Conservation (phyloP, 2,797 vertebrate genomes). For the Telmatherina bonti region DNA sequence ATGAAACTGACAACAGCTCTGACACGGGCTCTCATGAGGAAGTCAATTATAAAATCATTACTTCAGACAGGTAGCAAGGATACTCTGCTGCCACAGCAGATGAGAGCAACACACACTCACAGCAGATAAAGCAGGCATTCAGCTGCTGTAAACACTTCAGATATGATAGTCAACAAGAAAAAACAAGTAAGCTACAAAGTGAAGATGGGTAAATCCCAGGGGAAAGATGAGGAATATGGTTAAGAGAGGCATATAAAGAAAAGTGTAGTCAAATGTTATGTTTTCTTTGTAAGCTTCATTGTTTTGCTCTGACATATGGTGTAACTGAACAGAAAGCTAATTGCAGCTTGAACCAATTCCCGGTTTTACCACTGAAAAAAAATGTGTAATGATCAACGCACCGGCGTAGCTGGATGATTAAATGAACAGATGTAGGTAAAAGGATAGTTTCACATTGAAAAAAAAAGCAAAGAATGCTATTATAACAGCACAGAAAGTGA, state of each 20-base stretch:
- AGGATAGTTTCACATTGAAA: neutral
- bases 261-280: conserved; percentile 3
- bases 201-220: neutral
- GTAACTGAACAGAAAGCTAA: neutral
- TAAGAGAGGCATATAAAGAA: conserved; percentile 3
- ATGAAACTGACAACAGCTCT: conserved; percentile 29
- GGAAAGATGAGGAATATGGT: conserved; percentile 11
- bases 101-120: conserved; percentile 31
- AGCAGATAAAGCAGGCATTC: conserved; percentile 33
- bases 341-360: neutral
- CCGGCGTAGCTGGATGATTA: conserved; percentile 4
- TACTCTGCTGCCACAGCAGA: conserved; percentile 27
- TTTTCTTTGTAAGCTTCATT: conserved; percentile 29
- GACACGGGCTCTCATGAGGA: conserved; percentile 19
- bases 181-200: neutral
- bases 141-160: conserved; percentile 47
- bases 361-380: neutral
- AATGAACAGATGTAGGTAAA: neutral
- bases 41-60: conserved; percentile 68
- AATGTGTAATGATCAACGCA: neutral
- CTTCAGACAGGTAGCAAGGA: conserved; percentile 41
- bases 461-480: conserved; percentile 4
- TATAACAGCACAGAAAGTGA: conserved; percentile 15
- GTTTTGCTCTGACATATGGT: conserved; percentile 4
- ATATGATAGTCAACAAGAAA: conserved; percentile 36